Evolutionary conservation across 2,113 vertebrate species (phyloP).

Genomic region (Lipophrys pholis): DNA sequence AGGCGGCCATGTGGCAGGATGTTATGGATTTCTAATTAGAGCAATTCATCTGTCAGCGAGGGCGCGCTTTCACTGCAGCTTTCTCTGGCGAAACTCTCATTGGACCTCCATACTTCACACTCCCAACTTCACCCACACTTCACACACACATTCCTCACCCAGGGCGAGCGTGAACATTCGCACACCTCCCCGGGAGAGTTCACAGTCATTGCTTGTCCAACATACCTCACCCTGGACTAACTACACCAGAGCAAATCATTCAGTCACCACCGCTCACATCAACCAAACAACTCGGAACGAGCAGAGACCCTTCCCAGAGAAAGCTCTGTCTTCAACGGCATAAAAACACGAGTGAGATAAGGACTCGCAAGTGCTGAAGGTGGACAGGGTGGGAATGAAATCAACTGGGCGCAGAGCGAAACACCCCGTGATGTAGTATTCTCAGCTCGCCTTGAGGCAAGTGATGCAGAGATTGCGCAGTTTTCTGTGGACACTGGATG

Average conservation of each 20-base stretch:
- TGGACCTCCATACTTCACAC: constrained; percentile 65
- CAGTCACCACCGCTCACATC: constrained; percentile 52
- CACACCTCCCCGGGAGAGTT: constrained; percentile 32
- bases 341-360: constrained; percentile 69
- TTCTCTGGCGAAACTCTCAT: constrained; percentile 66
- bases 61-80: constrained; percentile 93
- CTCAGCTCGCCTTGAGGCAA: constrained; percentile 28
- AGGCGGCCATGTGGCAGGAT: constrained; percentile 99
- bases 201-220: constrained; percentile 48
- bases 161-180: constrained; percentile 44
- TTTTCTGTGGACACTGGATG: constrained; percentile 50
- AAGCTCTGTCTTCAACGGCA: constrained; percentile 52
- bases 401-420: constrained; percentile 43
- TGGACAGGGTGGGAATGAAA: constrained; percentile 45
- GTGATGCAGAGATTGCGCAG: constrained; percentile 22
- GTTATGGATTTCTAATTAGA: constrained; percentile 99
- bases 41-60: constrained; percentile 99
- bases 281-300: constrained; percentile 45
- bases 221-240: constrained; percentile 42
- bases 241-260: constrained; percentile 64
- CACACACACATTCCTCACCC: constrained; percentile 59
- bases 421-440: constrained; percentile 28
- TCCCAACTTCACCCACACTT: constrained; percentile 51
- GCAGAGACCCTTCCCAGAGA: constrained; percentile 56
- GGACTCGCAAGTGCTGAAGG: constrained; percentile 40